phyloP scores from a whole-genome alignment of 2,888 invertebrate genomes.

The Sarcophaga carnaria region DNA sequence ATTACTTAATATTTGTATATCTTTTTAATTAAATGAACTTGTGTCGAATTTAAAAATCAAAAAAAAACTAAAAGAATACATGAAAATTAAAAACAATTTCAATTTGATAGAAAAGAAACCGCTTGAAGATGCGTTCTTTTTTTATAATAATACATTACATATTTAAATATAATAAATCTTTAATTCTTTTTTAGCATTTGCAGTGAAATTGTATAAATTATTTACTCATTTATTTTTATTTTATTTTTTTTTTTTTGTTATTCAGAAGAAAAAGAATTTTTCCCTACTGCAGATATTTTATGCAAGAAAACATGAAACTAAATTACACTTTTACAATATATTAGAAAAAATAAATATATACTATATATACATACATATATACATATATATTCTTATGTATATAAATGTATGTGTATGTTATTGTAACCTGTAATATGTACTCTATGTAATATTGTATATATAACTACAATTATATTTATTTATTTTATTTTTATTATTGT shows the following conservation, averaged over 20 bases:
- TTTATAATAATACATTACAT: slow-evolving; percentile 29
- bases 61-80: neutral
- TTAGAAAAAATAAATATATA: slow-evolving; percentile 44
- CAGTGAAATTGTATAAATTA: slow-evolving; percentile 58
- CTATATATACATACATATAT: slow-evolving; percentile 1
- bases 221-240: neutral
- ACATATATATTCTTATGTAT: too few relatives aligned
- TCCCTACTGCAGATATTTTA: slow-evolving; percentile 58
- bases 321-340: slow-evolving; percentile 60
- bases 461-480: slow-evolving; percentile 47
- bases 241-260: slow-evolving; percentile 16
- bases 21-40: slow-evolving; percentile 37
- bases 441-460: slow-evolving; percentile 67
- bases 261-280: slow-evolving; percentile 44
- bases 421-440: slow-evolving; percentile 46
- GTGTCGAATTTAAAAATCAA: slow-evolving; percentile 47
- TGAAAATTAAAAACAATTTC: slow-evolving; percentile 2
- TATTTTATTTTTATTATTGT: slow-evolving; percentile 42
- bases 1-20: slow-evolving; percentile 46
- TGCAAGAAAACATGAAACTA: slow-evolving; percentile 36
- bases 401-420: too few relatives aligned
- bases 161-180: slow-evolving; percentile 42
- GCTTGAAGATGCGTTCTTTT: slow-evolving; percentile 54
- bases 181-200: slow-evolving; percentile 63
- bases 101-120: slow-evolving; percentile 31